phyloP scores from a whole-genome alignment of 2,797 vertebrate genomes.

The Garrulus glandarius region DNA sequence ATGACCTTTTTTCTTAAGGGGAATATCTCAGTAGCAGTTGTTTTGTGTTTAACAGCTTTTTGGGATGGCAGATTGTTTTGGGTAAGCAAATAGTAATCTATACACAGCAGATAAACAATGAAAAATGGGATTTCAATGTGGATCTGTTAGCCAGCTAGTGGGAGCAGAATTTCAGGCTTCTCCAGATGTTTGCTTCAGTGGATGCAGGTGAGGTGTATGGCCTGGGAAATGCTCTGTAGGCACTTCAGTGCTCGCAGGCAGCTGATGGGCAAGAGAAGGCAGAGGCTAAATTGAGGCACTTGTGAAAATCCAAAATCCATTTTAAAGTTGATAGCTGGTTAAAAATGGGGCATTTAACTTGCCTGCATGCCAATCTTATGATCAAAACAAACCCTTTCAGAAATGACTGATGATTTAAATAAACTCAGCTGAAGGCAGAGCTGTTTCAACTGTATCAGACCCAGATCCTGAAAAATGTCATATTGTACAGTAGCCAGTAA shows the following conservation, averaged over 20 bases:
- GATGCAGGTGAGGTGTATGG: background rate
- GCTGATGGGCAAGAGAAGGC: background rate
- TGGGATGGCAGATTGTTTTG: constrained; percentile 3
- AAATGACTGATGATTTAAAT: background rate
- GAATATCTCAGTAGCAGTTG: background rate
- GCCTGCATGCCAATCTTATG: background rate
- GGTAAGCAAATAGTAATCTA: constrained; percentile 12
- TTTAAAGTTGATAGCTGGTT: background rate
- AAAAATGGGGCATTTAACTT: background rate
- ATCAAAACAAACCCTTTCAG: background rate
- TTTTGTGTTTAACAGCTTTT: background rate
- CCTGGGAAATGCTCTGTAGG: background rate
- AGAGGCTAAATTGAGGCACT: background rate
- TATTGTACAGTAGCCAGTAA: background rate
- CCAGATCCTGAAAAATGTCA: background rate
- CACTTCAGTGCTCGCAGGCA: background rate
- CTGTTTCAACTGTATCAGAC: background rate
- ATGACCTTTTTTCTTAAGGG: background rate
- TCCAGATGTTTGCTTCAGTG: background rate
- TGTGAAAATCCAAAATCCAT: background rate
- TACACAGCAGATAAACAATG: background rate
- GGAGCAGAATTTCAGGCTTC: background rate
- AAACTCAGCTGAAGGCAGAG: background rate
- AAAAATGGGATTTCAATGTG: background rate
- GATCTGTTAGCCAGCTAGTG: background rate